A percentile compares a stretch with the other conserved stretches of the same genome.
Evolutionary conservation across 2,888 invertebrate species (phyloP).

Genomic region (Caenorhabditis afra): DNA sequence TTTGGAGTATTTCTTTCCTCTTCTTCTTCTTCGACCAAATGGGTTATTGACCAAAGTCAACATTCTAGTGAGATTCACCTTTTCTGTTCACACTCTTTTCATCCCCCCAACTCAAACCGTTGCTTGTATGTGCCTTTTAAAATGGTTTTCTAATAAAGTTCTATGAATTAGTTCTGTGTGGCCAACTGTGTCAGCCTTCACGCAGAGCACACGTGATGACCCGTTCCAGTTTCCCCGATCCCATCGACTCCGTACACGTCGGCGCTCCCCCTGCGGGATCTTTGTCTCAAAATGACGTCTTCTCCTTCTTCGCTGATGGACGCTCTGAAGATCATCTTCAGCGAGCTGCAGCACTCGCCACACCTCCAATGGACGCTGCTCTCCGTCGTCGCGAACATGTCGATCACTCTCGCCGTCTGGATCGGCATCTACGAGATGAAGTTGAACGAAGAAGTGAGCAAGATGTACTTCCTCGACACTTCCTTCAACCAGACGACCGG

Average conservation of each 20-base stretch:
- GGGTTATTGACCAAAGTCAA: conserved; percentile 42
- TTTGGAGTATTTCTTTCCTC: background rate
- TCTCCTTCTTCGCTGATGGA: background rate
- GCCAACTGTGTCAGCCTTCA: no score
- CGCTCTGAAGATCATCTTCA: background rate
- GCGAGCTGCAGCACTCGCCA: conserved; percentile 11
- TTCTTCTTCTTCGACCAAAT: conserved; percentile 19
- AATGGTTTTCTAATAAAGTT: conserved; percentile 25
- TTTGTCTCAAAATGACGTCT: background rate
- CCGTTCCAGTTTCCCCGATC: background rate
- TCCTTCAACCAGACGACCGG: conserved; percentile 64
- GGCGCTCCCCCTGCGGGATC: no score
- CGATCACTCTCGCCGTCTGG: conserved; percentile 69
- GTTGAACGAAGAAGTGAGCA: conserved; percentile 51
- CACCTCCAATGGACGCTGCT: conserved; percentile 56
- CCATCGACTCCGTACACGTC: background rate
- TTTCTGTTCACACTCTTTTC: conserved; percentile 11
- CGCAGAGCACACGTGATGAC: no score
- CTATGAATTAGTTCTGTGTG: conserved; percentile 11
- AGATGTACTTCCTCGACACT: conserved; percentile 61
- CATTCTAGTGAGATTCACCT: conserved; percentile 14
- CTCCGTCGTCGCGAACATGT: conserved; percentile 68
- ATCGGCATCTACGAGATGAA: conserved; percentile 68
- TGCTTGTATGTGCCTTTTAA: conserved; percentile 46
- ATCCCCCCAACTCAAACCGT: conserved; percentile 10